Evolutionary conservation across 2,888 invertebrate species (phyloP).

Genomic region (Plebejus argus): DNA sequence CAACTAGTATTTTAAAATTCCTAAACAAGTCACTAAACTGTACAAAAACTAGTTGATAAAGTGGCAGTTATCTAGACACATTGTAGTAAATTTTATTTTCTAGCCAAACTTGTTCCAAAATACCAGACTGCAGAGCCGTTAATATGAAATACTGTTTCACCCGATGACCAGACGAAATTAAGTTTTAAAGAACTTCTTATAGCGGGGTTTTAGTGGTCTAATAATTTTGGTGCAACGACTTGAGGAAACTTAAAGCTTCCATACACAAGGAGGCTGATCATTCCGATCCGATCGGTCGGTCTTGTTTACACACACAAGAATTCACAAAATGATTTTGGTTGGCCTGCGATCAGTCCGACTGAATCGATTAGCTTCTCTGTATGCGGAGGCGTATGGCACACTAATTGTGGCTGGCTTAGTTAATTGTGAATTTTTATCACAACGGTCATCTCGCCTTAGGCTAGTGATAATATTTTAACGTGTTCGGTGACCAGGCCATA

Average conservation of each 20-base stretch:
- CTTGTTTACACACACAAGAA: too few species aligned
- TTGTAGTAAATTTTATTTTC: slow-evolving; percentile 23
- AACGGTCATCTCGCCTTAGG: too few species aligned
- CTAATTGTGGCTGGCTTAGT: too few species aligned
- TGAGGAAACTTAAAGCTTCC: neutral
- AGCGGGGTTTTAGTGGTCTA: neutral
- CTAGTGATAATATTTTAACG: too few species aligned
- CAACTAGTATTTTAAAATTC: neutral
- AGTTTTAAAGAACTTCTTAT: neutral
- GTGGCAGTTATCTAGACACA: neutral
- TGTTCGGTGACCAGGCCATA: neutral
- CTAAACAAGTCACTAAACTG: neutral
- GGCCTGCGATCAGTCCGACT: too few species aligned
- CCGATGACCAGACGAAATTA: neutral
- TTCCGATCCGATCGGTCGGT: too few species aligned
- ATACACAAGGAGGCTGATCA: too few species aligned
- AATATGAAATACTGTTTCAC: neutral
- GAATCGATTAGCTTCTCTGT: too few species aligned
- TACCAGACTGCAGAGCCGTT: neutral
- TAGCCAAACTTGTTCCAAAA: slow-evolving; percentile 7
- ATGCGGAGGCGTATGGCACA: too few species aligned
- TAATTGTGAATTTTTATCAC: too few species aligned
- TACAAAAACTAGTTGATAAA: slow-evolving; percentile 5
- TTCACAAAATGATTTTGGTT: too few species aligned
- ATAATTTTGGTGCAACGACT: neutral